Conservation (phyloP, 2,888 invertebrate genomes). For the Yponomeuta cagnagella region DNA sequence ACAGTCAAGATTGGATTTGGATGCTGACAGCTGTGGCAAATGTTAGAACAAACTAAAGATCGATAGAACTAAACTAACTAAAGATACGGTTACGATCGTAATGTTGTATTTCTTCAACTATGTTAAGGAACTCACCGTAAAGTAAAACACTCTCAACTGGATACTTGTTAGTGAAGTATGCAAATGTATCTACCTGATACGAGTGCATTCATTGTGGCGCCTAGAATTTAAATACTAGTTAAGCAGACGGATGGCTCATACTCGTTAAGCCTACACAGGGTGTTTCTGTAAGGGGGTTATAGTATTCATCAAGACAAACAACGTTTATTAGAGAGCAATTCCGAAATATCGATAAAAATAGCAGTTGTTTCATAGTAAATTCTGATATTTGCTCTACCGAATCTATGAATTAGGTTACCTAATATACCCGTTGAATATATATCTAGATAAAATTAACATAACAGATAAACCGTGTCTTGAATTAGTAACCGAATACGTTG, state of each 20-base stretch:
- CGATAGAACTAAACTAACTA: no score
- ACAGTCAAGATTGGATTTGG: neutral
- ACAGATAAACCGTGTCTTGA: no score
- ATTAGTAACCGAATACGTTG: no score
- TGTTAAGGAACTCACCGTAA: neutral
- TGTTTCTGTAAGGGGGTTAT: no score
- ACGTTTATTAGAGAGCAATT: no score
- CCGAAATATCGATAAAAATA: no score
- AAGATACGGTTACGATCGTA: neutral
- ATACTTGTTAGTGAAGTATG: neutral
- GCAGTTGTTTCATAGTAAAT: no score
- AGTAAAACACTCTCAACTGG: neutral
- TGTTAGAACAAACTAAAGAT: no score
- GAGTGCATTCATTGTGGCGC: slow-evolving; percentile 3
- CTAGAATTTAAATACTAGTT: neutral
- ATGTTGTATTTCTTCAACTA: neutral
- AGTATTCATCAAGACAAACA: no score
- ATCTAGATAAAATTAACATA: no score
- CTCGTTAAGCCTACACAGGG: neutral
- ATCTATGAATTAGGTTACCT: no score
- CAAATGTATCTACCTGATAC: neutral
- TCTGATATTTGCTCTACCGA: neutral
- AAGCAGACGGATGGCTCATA: neutral
- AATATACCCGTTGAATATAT: no score
- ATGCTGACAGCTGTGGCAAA: neutral